Evolutionary conservation across 2,113 vertebrate genomes (phyloP).

Genomic region (Ammodytes marinus): DNA sequence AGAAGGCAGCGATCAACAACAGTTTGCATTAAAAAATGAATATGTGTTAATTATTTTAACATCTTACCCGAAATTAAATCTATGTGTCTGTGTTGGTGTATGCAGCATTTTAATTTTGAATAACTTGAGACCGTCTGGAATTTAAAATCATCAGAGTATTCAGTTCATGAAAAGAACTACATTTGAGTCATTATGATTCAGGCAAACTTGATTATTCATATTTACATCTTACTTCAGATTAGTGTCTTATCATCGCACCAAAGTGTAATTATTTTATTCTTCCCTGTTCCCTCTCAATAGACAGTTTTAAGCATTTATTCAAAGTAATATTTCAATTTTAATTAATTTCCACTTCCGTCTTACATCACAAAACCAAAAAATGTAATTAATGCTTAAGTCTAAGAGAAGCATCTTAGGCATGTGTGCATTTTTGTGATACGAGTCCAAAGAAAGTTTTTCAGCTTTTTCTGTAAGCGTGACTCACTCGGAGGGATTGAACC

Average conservation of each 20-base stretch:
- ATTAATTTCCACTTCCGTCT: not conserved
- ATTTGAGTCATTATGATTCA: slow-evolving; percentile 41
- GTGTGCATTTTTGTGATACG: not conserved
- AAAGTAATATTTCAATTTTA: slow-evolving; percentile 1
- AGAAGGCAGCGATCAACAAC: slow-evolving; percentile 26
- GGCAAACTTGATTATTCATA: slow-evolving; percentile 30
- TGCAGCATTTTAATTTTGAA: slow-evolving; percentile 47
- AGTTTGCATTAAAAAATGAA: slow-evolving; percentile 50
- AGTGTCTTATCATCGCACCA: slow-evolving; percentile 16
- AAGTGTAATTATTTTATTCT: slow-evolving; percentile 8
- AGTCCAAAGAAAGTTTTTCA: slow-evolving; percentile 1
- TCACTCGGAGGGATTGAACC: not conserved
- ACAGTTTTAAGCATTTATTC: not conserved
- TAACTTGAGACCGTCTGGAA: slow-evolving; percentile 41
- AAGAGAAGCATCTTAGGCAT: not conserved
- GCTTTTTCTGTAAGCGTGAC: not conserved
- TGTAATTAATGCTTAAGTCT: not conserved
- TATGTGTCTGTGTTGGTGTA: slow-evolving; percentile 43
- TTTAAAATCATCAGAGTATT: slow-evolving; percentile 54
- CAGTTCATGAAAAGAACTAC: slow-evolving; percentile 42
- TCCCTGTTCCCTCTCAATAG: not conserved
- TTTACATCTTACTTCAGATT: slow-evolving; percentile 34
- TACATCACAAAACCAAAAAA: not conserved
- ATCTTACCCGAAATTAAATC: slow-evolving; percentile 58
- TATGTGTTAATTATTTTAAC: slow-evolving; percentile 61